Percentiles rank a stretch among this genome's conserved stretches.
Evolutionary conservation across 2,888 invertebrate genomes (phyloP).

Genomic region (Diplolepis rosae): DNA sequence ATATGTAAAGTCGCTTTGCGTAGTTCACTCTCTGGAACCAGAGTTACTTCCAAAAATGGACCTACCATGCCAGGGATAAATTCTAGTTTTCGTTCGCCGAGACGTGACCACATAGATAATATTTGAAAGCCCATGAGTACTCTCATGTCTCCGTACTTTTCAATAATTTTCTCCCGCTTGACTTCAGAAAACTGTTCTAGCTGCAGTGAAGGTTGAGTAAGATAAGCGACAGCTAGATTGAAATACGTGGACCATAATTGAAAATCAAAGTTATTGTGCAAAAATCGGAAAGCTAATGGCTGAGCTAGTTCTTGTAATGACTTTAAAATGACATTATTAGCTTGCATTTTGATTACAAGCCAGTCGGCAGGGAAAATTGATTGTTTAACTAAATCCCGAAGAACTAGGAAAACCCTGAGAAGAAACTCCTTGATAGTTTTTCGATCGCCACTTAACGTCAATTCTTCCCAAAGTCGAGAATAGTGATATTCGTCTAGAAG

Average conservation of each 20-base stretch:
- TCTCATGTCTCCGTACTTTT: conserved; percentile 91
- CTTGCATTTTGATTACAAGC: conserved; percentile 91
- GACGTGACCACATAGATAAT: conserved; percentile 91
- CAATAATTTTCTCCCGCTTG: conserved; percentile 84
- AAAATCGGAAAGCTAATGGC: conserved; percentile 87
- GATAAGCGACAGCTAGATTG: conserved; percentile 85
- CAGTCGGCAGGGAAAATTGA: conserved; percentile 91
- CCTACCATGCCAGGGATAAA: conserved; percentile 96
- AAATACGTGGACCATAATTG: conserved; percentile 86
- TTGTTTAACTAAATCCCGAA: conserved; percentile 85
- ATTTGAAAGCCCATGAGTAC: conserved; percentile 95
- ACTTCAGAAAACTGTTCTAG: conserved; percentile 88
- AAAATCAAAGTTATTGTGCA: conserved; percentile 78
- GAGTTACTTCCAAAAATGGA: conserved; percentile 93
- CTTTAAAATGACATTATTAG: conserved; percentile 89
- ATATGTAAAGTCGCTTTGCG: conserved; percentile 93
- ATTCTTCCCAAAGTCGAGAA: conserved; percentile 88
- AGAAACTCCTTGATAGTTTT: conserved; percentile 91
- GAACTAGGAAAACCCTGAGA: conserved; percentile 86
- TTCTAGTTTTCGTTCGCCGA: conserved; percentile 89
- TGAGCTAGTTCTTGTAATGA: conserved; percentile 92
- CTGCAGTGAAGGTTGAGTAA: conserved; percentile 87
- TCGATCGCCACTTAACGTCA: conserved; percentile 80
- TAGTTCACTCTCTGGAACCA: conserved; percentile 89
- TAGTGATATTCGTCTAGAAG: conserved; percentile 92